Conservation (phyloP, 2,797 vertebrate genomes). For the Neoniphon sammara region DNA sequence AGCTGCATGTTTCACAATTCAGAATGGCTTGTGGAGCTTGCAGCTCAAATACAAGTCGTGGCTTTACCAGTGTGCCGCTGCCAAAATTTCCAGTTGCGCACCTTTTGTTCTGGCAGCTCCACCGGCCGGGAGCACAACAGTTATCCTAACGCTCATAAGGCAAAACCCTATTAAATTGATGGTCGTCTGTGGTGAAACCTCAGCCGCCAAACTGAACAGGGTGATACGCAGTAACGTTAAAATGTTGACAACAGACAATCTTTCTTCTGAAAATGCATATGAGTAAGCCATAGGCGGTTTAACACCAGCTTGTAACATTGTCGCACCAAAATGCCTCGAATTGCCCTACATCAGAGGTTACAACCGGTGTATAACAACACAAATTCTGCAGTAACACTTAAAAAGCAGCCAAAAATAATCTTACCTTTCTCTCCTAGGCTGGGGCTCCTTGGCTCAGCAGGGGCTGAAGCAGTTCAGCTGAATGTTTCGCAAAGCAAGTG, state of each 20-base stretch:
- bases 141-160: constrained; percentile 14
- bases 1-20: background rate
- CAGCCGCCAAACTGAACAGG: constrained; percentile 48
- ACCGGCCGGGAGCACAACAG: constrained; percentile 1
- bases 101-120: constrained; percentile 27
- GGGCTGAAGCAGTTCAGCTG: constrained; percentile 34
- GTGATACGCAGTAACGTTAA: constrained; percentile 11
- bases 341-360: constrained; percentile 23
- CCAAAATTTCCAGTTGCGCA: constrained; percentile 42
- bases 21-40: background rate
- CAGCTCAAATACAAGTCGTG: background rate
- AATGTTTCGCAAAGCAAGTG: constrained; percentile 31
- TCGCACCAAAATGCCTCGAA: constrained; percentile 11
- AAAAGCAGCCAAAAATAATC: constrained; percentile 32
- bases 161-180: constrained; percentile 35
- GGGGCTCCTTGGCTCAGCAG: constrained; percentile 37
- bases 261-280: constrained; percentile 8
- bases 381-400: constrained; percentile 32
- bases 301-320: constrained; percentile 4
- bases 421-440: constrained; percentile 69
- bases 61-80: background rate
- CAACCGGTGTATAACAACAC: constrained; percentile 31
- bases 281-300: constrained; percentile 32
- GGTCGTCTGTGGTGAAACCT: background rate
- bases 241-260: background rate